phyloP scores from a whole-genome alignment of 2,888 invertebrate species.

The Drosophila stalkeri region DNA sequence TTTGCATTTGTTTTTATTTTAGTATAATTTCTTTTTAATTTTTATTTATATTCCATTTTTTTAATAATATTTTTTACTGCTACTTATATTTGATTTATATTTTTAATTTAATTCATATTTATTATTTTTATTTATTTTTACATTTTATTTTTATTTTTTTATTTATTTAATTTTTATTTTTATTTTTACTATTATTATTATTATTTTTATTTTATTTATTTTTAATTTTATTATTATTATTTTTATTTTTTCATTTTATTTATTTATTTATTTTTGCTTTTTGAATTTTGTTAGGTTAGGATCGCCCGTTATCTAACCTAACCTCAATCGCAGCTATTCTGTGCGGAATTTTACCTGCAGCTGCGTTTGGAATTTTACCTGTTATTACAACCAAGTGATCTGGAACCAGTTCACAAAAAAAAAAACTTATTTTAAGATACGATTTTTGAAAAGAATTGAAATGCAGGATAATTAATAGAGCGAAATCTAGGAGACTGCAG shows the following conservation, averaged over 20 bases:
- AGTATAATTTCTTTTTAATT: too few relatives aligned
- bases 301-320: neutral
- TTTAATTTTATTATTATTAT: neutral
- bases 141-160: too few relatives aligned
- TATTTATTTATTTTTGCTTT: neutral
- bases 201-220: neutral
- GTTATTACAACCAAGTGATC: neutral
- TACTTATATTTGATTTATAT: too few relatives aligned
- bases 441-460: slow-evolving; percentile 1
- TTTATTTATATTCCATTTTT: too few relatives aligned
- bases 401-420: slow-evolving; percentile 5
- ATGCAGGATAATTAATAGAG: neutral
- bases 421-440: neutral
- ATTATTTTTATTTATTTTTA: too few relatives aligned
- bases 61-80: too few relatives aligned
- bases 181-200: neutral
- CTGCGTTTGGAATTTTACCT: neutral
- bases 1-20: too few relatives aligned
- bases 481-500: neutral
- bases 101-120: too few relatives aligned
- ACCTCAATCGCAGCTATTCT: neutral
- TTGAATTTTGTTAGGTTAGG: neutral
- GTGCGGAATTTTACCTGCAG: slow-evolving; percentile 16
- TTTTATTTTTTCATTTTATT: neutral
- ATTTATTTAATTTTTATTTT: too few relatives aligned